Base-by-base conservation (phyloP, 2,797 vertebrate genomes). In the Astyanax mexicanus region DNA sequence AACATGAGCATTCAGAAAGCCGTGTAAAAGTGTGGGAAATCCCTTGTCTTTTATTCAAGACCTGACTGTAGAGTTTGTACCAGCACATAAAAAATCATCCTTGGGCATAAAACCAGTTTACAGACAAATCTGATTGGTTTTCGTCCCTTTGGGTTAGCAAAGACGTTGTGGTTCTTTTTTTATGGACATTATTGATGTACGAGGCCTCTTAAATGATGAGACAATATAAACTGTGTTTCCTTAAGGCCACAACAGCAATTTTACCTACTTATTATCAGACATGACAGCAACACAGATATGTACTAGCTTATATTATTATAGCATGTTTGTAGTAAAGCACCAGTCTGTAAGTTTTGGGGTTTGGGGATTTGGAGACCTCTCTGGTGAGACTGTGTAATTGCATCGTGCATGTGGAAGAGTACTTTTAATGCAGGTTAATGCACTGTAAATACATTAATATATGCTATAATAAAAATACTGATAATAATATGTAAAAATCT, bases 21-120 rank as follows among this genome's bases (percentile, higher is more conserved):
- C 17, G 45, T 11, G 29, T 60, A 65, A 75, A 72, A 75, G 62
- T 62, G 10, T 21, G 68, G 35, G 25, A 23, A 65, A n/a, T 66
- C 40, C 49, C 29, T 32, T 35, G 23, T 10, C 25, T 21, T 21
- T 17, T 21, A 6, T 19, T 32, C 19, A 47, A 45, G 32, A 2
- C 5, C 29, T 32, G 32, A 32, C 29, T 32, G 29, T 32, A 32
- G 29, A 32, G 2, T 32, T 32, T 11, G 10, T 15, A 10, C 17
- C 35, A 72, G 49, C 23, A n/a, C 62, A 60, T 55, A 51, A 23
- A 67, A 77, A 17, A 8, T 60, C 61, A 37, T 40, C 3, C 40
- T 38, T 17, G 15, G 29, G 1, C 17, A 47, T 21, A 7, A 21
- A n/a, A 17, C 35, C 57, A 37, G 37, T n/a, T 7, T 17, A 51